phyloP scores from a whole-genome alignment of 1,140 invertebrate genomes.

The Drosophila auraria region DNA sequence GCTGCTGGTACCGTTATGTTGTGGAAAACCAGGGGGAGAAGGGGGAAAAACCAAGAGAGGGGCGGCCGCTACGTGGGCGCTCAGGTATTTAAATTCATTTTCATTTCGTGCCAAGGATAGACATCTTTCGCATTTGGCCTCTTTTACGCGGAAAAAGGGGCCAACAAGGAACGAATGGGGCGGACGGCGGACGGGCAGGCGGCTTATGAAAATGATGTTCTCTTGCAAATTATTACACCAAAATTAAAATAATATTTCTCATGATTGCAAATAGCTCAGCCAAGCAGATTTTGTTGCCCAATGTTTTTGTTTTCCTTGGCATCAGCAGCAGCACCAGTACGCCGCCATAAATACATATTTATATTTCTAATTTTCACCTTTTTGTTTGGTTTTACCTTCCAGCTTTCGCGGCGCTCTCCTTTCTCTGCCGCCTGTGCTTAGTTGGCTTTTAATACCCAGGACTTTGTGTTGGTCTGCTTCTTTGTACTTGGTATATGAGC shows the following conservation, averaged over 20 bases:
- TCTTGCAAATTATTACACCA: slow-evolving; percentile 64
- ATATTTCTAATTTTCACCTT: slow-evolving; percentile 77
- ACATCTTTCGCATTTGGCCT: slow-evolving; percentile 58
- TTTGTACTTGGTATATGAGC: slow-evolving; percentile 3
- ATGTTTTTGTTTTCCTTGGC: slow-evolving; percentile 26
- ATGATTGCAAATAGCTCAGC: slow-evolving; percentile 78
- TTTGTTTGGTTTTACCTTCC: slow-evolving; percentile 50
- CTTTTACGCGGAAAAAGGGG: slow-evolving; percentile 25
- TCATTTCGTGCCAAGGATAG: slow-evolving; percentile 64
- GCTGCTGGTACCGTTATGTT: slow-evolving; percentile 32
- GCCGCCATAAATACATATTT: slow-evolving; percentile 37
- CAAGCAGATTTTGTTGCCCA: slow-evolving; percentile 44
- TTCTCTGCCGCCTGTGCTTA: slow-evolving; percentile 62
- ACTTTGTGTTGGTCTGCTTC: slow-evolving; percentile 30
- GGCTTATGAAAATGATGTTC: slow-evolving; percentile 67
- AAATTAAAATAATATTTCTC: slow-evolving; percentile 82
- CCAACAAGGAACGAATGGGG: neutral
- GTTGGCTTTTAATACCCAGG: slow-evolving; percentile 37
- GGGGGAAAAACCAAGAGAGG: slow-evolving; percentile 3
- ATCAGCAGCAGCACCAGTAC: neutral
- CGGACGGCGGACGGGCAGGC: neutral
- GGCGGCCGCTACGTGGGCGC: slow-evolving; percentile 28
- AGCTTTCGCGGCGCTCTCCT: slow-evolving; percentile 10
- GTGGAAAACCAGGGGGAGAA: slow-evolving; percentile 9
- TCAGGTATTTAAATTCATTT: slow-evolving; percentile 80